Evolutionary conservation across 2,797 vertebrate species (phyloP).

Genomic region (Scarus forsteni): DNA sequence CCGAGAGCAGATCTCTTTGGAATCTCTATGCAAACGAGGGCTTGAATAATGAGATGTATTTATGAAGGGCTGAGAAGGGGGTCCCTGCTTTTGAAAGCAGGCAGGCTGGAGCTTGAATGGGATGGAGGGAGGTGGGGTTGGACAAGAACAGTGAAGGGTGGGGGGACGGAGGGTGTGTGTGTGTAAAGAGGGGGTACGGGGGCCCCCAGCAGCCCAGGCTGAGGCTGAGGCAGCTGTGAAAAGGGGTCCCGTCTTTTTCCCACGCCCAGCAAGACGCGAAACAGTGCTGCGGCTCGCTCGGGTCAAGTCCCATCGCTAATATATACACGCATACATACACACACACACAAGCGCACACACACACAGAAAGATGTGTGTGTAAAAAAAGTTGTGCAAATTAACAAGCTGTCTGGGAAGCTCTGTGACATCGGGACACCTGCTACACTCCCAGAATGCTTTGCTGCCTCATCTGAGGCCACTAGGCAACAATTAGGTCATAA

Average conservation of each 20-base stretch:
- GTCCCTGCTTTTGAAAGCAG: slow-evolving; percentile 81
- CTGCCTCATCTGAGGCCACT: slow-evolving; percentile 61
- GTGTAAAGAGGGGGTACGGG: slow-evolving; percentile 71
- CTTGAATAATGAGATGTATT: slow-evolving; percentile 92
- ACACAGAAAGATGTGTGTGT: slow-evolving; percentile 62
- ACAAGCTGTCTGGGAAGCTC: slow-evolving; percentile 83
- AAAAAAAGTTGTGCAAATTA: slow-evolving; percentile 85
- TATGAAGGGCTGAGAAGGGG: slow-evolving; percentile 84
- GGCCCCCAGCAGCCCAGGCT: slow-evolving; percentile 88
- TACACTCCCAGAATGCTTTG: slow-evolving; percentile 79
- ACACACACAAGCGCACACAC: slow-evolving; percentile 65
- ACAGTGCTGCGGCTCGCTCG: slow-evolving; percentile 86
- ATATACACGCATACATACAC: slow-evolving; percentile 84
- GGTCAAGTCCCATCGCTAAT: slow-evolving; percentile 92
- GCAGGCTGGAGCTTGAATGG: slow-evolving; percentile 84
- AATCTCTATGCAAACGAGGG: slow-evolving; percentile 86
- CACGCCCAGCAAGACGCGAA: slow-evolving; percentile 91
- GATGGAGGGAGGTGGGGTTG: slow-evolving; percentile 55
- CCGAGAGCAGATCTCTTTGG: slow-evolving; percentile 82
- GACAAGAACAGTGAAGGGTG: slow-evolving; percentile 54
- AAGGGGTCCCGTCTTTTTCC: slow-evolving; percentile 93
- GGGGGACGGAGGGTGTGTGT: background rate
- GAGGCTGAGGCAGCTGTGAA: slow-evolving; percentile 92
- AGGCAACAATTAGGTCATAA: slow-evolving; percentile 77
- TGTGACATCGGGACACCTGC: slow-evolving; percentile 77